Percentiles rank a stretch among this genome's conserved stretches.
Evolutionary conservation across 2,797 vertebrate species (phyloP).

Genomic region (Discoglossus pictus): DNA sequence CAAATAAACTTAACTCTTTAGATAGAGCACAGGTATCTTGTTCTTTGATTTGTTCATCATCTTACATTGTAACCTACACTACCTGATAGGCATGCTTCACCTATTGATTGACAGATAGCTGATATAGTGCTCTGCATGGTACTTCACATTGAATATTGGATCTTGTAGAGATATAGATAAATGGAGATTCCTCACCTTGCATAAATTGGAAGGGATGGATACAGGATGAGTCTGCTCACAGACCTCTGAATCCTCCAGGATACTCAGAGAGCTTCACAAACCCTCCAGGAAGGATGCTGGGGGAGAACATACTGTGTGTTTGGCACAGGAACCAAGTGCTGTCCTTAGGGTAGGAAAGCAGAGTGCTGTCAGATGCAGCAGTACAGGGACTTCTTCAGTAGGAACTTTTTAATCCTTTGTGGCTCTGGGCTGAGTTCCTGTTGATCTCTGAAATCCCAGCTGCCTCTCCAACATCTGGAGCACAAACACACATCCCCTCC

Average conservation of each 20-base stretch:
- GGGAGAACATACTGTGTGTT: constrained; percentile 4
- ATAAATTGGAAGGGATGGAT: not conserved
- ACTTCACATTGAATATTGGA: too few species aligned
- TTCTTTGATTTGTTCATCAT: too few species aligned
- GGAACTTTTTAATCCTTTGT: constrained; percentile 20
- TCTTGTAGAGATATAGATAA: too few species aligned
- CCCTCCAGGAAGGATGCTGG: not conserved
- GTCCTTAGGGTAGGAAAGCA: constrained; percentile 4
- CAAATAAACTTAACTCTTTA: too few species aligned
- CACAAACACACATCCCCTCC: not conserved
- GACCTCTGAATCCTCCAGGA: not conserved
- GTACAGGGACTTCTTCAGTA: not conserved
- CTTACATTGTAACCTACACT: too few species aligned
- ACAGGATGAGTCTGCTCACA: constrained; percentile 12
- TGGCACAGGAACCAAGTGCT: not conserved
- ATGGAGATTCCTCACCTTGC: constrained; percentile 39
- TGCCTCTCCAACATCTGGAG: constrained; percentile 37
- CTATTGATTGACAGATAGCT: too few species aligned
- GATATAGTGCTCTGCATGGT: too few species aligned
- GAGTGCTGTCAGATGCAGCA: constrained; percentile 2
- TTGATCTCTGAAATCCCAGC: constrained; percentile 25
- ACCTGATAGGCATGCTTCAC: too few species aligned
- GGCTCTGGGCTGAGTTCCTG: constrained; percentile 10
- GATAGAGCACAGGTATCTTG: too few species aligned
- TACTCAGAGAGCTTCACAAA: not conserved